A percentile compares a stretch with the other conserved stretches of the same genome.
These are phyloP conservation scores for Apamea epomidion DNA, from an alignment of 2,888 invertebrate genomes.

Conservation along the genomic window DNA sequence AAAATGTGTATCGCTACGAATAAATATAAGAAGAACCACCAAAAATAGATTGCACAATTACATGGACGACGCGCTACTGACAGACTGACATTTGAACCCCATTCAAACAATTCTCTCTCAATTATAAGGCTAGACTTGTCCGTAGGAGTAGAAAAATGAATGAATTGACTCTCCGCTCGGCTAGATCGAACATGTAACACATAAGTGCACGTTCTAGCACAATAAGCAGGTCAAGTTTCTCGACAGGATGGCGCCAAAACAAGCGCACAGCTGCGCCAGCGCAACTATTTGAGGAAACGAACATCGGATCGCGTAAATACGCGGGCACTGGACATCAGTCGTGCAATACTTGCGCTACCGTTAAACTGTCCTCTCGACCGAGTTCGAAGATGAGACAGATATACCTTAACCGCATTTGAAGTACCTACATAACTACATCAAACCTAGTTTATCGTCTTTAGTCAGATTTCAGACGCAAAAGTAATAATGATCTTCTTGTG, in stretches of 20 bases:
- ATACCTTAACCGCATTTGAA: slow-evolving; percentile 8
- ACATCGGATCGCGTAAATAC: slow-evolving; percentile 69
- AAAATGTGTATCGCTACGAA: slow-evolving; percentile 7
- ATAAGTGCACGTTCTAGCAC: slow-evolving; percentile 64
- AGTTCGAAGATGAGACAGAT: slow-evolving; percentile 42
- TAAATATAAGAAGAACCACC: slow-evolving; percentile 7
- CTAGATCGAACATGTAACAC: slow-evolving; percentile 53
- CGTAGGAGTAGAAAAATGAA: slow-evolving; percentile 61
- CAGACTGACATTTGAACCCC: slow-evolving; percentile 56
- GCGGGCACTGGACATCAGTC: slow-evolving; percentile 58
- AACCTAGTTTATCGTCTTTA: background rate
- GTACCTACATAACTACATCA: background rate
- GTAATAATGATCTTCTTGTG: slow-evolving; percentile 12
- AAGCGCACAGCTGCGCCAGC: slow-evolving; percentile 79
- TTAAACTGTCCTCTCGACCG: slow-evolving; percentile 69
- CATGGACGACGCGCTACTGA: slow-evolving; percentile 36
- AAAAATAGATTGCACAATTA: slow-evolving; percentile 55
- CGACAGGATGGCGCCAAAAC: slow-evolving; percentile 77
- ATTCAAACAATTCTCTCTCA: slow-evolving; percentile 56
- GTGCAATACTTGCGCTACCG: slow-evolving; percentile 60
- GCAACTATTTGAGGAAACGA: slow-evolving; percentile 83
- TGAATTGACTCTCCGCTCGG: slow-evolving; percentile 52
- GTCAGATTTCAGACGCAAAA: slow-evolving; percentile 3
- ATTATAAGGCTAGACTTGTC: slow-evolving; percentile 50
- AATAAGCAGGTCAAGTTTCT: slow-evolving; percentile 79